A percentile compares a stretch with the other conserved stretches of the same genome.
Conservation (phyloP, 1,140 invertebrate species). For the Trichonephila clavata region DNA sequence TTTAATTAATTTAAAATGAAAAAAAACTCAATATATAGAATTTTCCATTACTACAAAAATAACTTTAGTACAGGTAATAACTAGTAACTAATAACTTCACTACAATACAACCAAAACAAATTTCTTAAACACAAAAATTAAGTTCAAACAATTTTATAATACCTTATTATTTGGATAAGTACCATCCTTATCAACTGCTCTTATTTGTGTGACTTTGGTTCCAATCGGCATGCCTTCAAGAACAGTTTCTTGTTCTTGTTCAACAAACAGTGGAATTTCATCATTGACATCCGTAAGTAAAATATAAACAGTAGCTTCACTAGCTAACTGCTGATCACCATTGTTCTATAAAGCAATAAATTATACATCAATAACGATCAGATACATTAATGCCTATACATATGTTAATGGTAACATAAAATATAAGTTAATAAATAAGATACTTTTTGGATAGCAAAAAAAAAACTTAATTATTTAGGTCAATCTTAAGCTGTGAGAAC, state of each 20-base stretch:
- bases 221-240: slow-evolving; percentile 95
- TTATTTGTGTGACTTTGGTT: slow-evolving; percentile 96
- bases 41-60: too few relatives aligned
- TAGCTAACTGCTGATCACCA: slow-evolving; percentile 95
- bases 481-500: background rate
- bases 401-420: background rate
- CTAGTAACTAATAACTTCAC: too few relatives aligned
- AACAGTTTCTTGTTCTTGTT: slow-evolving; percentile 96
- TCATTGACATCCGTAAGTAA: slow-evolving; percentile 97
- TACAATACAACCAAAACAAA: too few relatives aligned
- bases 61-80: too few relatives aligned
- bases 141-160: background rate
- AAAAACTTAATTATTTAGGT: background rate
- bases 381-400: too few relatives aligned
- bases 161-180: slow-evolving; percentile 96
- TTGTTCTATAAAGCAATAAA: slow-evolving; percentile 87
- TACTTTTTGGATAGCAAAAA: background rate
- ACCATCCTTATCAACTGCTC: slow-evolving; percentile 97
- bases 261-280: slow-evolving; percentile 96
- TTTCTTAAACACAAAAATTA: background rate
- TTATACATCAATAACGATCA: background rate
- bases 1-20: too few relatives aligned
- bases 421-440: too few relatives aligned
- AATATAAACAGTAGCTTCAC: slow-evolving; percentile 95
- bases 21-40: too few relatives aligned